These are phyloP conservation scores for Cerastoderma edule DNA, from an alignment of 2,888 invertebrate genomes.

Conservation along the genomic window DNA sequence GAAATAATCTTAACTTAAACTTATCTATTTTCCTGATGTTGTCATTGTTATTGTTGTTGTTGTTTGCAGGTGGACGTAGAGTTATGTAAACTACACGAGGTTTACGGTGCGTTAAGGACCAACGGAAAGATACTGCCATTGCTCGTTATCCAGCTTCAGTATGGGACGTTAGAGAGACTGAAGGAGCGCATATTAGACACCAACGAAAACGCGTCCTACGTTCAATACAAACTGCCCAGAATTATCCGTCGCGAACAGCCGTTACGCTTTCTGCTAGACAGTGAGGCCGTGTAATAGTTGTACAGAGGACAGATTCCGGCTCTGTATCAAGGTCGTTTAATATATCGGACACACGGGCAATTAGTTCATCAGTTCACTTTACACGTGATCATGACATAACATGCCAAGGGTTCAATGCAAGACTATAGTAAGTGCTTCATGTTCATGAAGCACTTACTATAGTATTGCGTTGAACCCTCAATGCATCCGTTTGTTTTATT, in stretches of 20 bases:
- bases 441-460: no score
- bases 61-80: conserved; percentile 42
- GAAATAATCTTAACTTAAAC: no score
- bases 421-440: no score
- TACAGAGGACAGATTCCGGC: no score
- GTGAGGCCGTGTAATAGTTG: not conserved
- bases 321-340: no score
- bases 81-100: conserved; percentile 37
- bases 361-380: no score
- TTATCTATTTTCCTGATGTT: no score
- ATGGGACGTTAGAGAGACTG: conserved; percentile 41
- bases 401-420: no score
- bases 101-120: conserved; percentile 32
- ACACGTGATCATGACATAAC: no score
- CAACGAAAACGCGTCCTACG: conserved; percentile 28
- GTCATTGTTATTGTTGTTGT: not conserved
- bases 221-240: conserved; percentile 51
- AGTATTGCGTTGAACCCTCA: no score
- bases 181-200: conserved; percentile 8
- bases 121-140: conserved; percentile 30
- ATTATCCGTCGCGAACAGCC: conserved; percentile 26
- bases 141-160: conserved; percentile 29
- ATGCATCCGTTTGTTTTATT: no score
- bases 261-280: conserved; percentile 1
- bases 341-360: no score